Percentiles rank a stretch among this genome's conserved stretches.
Evolutionary conservation across 2,888 invertebrate genomes (phyloP).

Genomic region (Drosophila maculinotata): DNA sequence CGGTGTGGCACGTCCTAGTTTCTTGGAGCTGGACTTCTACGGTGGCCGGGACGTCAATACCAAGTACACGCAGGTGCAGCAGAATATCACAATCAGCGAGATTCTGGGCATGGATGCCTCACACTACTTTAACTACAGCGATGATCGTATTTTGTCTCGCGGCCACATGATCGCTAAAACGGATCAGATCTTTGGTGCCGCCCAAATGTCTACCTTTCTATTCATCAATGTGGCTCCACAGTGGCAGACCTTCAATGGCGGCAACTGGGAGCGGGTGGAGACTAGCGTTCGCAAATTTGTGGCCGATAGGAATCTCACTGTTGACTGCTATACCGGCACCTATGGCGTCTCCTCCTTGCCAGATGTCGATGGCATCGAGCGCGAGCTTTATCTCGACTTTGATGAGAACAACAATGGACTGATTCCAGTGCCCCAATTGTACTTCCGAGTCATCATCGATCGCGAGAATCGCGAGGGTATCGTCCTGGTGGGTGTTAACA

Average conservation of each 20-base stretch:
- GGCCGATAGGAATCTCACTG: conserved; percentile 73
- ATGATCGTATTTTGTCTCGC: conserved; percentile 82
- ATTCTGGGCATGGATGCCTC: conserved; percentile 82
- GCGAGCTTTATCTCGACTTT: conserved; percentile 82
- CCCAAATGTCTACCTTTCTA: conserved; percentile 86
- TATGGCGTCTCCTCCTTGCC: conserved; percentile 86
- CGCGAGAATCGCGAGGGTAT: conserved; percentile 84
- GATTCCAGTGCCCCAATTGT: conserved; percentile 86
- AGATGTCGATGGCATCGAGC: conserved; percentile 83
- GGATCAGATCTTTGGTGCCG: conserved; percentile 86
- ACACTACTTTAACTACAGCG: conserved; percentile 68
- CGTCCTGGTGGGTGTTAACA: conserved; percentile 86
- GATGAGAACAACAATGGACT: conserved; percentile 81
- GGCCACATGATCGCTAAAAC: conserved; percentile 86
- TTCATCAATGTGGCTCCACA: conserved; percentile 87
- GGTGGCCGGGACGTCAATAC: conserved; percentile 77
- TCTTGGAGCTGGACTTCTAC: conserved; percentile 82
- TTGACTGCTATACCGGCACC: conserved; percentile 87
- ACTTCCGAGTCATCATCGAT: conserved; percentile 87
- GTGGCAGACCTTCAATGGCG: conserved; percentile 87
- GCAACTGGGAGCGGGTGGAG: conserved; percentile 87
- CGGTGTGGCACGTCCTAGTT: conserved; percentile 82
- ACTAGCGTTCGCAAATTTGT: conserved; percentile 85
- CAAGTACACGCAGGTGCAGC: conserved; percentile 82
- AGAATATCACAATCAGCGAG: conserved; percentile 82